These are phyloP conservation scores for Camponotus fellah DNA, from an alignment of 2,888 invertebrate genomes.

Conservation along the genomic window DNA sequence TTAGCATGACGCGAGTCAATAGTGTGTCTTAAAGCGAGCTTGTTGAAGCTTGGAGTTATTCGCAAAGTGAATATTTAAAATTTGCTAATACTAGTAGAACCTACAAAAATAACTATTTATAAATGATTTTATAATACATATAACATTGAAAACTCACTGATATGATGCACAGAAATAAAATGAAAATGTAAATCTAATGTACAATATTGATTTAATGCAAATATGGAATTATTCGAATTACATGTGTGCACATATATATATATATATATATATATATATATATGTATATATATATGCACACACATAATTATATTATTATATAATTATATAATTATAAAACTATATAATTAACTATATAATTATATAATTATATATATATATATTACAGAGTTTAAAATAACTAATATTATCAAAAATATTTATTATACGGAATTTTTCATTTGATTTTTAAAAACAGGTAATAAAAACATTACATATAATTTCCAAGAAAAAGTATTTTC, in stretches of 20 bases:
- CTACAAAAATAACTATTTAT: not conserved
- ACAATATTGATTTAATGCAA: not conserved
- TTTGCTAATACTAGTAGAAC: not conserved
- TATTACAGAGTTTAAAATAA: too few relatives aligned
- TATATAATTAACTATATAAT: too few relatives aligned
- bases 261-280: not conserved
- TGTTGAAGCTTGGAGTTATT: not conserved
- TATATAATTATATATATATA: too few relatives aligned
- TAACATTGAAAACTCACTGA: not conserved
- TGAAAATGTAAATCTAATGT: not conserved
- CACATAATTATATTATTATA: not conserved
- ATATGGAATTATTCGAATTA: too few relatives aligned
- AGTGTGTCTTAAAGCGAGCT: conserved; percentile 65
- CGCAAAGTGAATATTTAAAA: not conserved
- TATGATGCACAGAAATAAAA: not conserved
- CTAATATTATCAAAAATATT: too few relatives aligned
- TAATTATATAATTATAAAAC: too few relatives aligned
- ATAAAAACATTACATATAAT: not conserved
- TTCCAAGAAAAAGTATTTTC: not conserved
- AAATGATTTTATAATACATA: not conserved
- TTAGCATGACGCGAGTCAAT: conserved; percentile 58
- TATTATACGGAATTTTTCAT: too few relatives aligned
- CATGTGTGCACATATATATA: not conserved
- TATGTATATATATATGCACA: not conserved
- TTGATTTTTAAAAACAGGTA: too few relatives aligned